Base-by-base conservation (phyloP, 2,888 invertebrate species). In the Byasa hedistus region DNA sequence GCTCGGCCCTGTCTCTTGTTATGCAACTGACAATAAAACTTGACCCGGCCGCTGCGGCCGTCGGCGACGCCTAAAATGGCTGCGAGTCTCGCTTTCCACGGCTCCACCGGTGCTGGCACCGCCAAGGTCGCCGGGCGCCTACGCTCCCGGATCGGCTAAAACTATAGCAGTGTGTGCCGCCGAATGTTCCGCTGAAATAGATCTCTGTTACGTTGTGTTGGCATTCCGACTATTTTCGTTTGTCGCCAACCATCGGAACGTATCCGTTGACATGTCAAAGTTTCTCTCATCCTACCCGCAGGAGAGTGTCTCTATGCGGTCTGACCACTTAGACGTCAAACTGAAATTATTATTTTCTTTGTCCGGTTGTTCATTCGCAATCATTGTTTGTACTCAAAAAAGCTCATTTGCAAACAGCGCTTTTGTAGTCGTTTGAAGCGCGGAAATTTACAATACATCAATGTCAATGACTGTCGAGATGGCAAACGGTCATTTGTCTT, bases 1-100 rank as follows among this genome's bases (percentile, higher is more conserved):
- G 71, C 80, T 81, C 82, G 80, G 77, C 75, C 71, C 71, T 75
- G 75, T 73, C 72, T 73, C 73, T 71, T 75, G 83, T 91, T 91
- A 91, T 89, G 91, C 91, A 91, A 91, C 82, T 84, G 87, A 89
- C 91, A 87, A 89, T 90, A 91, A 89, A 91, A 90, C 85, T 86
- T 85, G 89, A 90, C 83, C 89, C 87, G 85, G 79, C 83, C 84
- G 85, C 77, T 76, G 80, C 83, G 83, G 76, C 79, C 76, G 85
- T 83, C 83, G 79, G 77, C 86, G 85, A 81, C 79, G 79, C 91
- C 91, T 89, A 91, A 91, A 91, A 91, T 91, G 91, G 91, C 87
- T 79, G 79, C 86, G 85, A 84, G 87, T 84, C 87, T 88, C 87
- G 76, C 84, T 87, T 86, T 86, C 87, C 86, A 81, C 85, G 80